A percentile compares a stretch with the other conserved stretches of the same genome.
These are phyloP conservation scores for Austrolebias charrua DNA, from an alignment of 2,797 vertebrate species.

Conservation along the genomic window DNA sequence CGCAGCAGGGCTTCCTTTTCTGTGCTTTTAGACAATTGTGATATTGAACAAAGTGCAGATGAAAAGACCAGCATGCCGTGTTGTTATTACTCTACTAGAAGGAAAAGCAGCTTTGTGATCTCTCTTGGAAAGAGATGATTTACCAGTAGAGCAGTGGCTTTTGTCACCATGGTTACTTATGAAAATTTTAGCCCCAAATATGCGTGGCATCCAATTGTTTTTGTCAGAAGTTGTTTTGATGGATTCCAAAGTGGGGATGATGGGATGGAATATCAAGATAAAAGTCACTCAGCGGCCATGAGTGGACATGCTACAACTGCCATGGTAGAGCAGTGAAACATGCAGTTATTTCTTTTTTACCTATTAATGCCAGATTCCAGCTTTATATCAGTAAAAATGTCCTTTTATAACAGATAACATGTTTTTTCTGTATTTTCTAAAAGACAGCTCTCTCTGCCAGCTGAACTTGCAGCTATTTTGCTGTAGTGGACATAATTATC, in stretches of 20 bases:
- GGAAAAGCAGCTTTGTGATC: slow-evolving; percentile 41
- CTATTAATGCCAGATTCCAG: slow-evolving; percentile 46
- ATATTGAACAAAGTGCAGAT: slow-evolving; percentile 31
- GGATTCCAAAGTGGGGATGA: slow-evolving; percentile 29
- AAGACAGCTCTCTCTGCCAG: slow-evolving; percentile 29
- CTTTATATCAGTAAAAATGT: slow-evolving; percentile 41
- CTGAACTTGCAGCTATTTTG: slow-evolving; percentile 49
- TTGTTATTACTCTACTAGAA: slow-evolving; percentile 39
- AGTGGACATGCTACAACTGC: slow-evolving; percentile 6
- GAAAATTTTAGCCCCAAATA: slow-evolving; percentile 42
- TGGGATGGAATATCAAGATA: slow-evolving; percentile 29
- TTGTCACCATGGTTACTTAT: slow-evolving; percentile 61
- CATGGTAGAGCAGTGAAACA: slow-evolving; percentile 29
- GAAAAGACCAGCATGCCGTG: slow-evolving; percentile 41
- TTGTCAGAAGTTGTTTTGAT: slow-evolving; percentile 43
- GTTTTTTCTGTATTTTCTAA: slow-evolving; percentile 45
- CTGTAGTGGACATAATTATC: slow-evolving; percentile 60
- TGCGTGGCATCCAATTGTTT: slow-evolving; percentile 48
- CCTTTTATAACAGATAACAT: slow-evolving; percentile 32
- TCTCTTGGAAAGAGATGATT: slow-evolving; percentile 46
- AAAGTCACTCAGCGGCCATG: slow-evolving; percentile 50
- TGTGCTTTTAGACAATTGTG: slow-evolving; percentile 13
- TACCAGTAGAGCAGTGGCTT: slow-evolving; percentile 45
- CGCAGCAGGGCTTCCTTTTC: slow-evolving; percentile 18
- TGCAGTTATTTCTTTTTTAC: slow-evolving; percentile 63